Conservation (phyloP, 2,797 vertebrate genomes). For the Pangasius mekongensis region DNA sequence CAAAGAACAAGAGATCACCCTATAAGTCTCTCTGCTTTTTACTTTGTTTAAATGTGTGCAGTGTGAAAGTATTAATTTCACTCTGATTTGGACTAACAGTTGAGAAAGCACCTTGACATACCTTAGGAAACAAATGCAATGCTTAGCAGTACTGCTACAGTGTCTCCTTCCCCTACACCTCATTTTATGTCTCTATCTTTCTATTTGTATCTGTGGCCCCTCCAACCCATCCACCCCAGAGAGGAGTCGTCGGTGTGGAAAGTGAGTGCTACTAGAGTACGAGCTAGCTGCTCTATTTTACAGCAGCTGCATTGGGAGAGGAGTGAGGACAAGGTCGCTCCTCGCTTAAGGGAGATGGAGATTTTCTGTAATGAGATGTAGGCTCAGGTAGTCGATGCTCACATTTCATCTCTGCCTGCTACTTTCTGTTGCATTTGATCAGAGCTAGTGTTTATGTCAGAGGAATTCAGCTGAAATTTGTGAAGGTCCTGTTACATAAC, state of each 20-base stretch:
- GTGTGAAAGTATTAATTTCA: background rate
- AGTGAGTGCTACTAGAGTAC: constrained; percentile 14
- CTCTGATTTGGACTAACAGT: background rate
- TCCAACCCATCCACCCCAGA: constrained; percentile 17
- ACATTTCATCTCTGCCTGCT: constrained; percentile 36
- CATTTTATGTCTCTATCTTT: constrained; percentile 6
- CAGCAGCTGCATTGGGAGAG: constrained; percentile 27
- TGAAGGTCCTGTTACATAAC: background rate
- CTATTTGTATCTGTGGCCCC: constrained; percentile 12
- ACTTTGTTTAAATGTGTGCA: background rate
- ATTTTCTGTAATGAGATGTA: constrained; percentile 51
- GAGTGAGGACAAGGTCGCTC: constrained; percentile 47
- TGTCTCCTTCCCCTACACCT: background rate
- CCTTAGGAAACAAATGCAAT: background rate
- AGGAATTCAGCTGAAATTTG: background rate
- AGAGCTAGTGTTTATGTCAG: background rate
- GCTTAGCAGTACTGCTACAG: background rate
- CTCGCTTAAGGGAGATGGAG: constrained; percentile 53
- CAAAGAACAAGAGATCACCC: background rate
- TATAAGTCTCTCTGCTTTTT: background rate
- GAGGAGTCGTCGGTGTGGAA: constrained; percentile 30
- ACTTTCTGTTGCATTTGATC: constrained; percentile 30
- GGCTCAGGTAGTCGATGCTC: constrained; percentile 36
- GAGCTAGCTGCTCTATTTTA: constrained; percentile 41
- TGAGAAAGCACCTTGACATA: background rate